Conservation (phyloP, 2,888 invertebrate species). For the Sminthurinus aureus region DNA sequence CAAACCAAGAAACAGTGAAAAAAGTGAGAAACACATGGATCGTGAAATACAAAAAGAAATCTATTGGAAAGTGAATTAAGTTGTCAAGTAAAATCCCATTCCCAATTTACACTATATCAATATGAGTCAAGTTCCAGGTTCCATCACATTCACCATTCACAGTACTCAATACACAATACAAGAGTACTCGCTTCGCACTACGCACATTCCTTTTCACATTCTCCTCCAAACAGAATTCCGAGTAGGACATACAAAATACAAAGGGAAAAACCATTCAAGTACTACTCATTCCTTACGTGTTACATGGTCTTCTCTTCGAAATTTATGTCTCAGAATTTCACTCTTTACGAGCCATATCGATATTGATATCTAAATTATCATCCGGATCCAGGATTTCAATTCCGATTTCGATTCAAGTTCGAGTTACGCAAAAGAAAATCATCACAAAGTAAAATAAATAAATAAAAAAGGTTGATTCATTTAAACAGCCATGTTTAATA, state of each 20-base stretch:
- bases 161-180: neutral
- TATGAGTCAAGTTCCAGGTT: constrained; percentile 2
- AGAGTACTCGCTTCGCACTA: neutral
- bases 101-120: constrained; percentile 34
- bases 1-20: neutral
- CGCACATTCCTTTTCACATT: neutral
- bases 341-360: too few species aligned
- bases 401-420: too few species aligned
- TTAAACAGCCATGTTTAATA: too few species aligned
- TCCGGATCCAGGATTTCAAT: too few species aligned
- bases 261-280: neutral
- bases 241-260: neutral
- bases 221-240: neutral
- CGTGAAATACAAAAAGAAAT: constrained; percentile 8
- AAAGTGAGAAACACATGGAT: constrained; percentile 5
- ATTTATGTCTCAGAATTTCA: neutral
- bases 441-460: too few species aligned
- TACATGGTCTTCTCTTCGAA: neutral
- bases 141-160: neutral
- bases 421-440: too few species aligned
- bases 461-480: too few species aligned
- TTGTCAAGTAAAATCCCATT: constrained; percentile 17
- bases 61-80: constrained; percentile 33
- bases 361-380: too few species aligned
- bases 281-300: too few species aligned